These are phyloP conservation scores for Branchipolynoe longqiensis DNA, from an alignment of 2,888 invertebrate species.

Conservation along the genomic window DNA sequence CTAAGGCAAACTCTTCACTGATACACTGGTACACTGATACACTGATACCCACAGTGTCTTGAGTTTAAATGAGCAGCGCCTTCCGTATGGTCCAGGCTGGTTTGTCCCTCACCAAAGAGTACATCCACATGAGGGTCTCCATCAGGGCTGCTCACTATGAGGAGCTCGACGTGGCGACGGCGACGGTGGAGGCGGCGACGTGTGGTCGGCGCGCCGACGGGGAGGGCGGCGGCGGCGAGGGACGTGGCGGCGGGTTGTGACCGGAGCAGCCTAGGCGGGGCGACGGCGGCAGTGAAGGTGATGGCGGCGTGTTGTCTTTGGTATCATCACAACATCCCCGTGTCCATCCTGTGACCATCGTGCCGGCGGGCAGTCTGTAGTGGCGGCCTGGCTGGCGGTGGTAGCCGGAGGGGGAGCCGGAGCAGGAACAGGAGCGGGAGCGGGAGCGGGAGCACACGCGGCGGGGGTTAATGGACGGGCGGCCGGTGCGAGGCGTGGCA, in stretches of 20 bases:
- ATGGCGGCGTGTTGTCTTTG: too few species aligned
- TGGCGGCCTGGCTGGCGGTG: not conserved
- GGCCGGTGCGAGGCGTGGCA: not conserved
- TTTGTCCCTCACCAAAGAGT: conserved; percentile 42
- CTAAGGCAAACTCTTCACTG: too few species aligned
- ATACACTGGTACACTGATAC: too few species aligned
- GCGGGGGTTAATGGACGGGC: not conserved
- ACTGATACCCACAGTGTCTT: too few species aligned
- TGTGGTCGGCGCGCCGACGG: not conserved
- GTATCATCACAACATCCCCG: too few species aligned
- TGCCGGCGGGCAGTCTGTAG: not conserved
- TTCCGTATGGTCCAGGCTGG: conserved; percentile 29
- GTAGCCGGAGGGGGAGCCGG: not conserved
- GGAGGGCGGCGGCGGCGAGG: not conserved
- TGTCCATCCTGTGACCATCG: too few species aligned
- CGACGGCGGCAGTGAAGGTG: too few species aligned
- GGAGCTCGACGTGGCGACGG: not conserved
- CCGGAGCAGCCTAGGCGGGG: too few species aligned
- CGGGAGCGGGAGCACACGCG: not conserved
- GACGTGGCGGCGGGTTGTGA: not conserved
- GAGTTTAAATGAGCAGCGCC: too few species aligned
- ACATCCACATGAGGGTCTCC: conserved; percentile 32
- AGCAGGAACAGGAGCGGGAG: too few species aligned
- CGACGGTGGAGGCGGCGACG: not conserved
- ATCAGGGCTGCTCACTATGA: not conserved